A percentile compares a stretch with the other conserved stretches of the same genome.
phyloP scores from a whole-genome alignment of 2,113 vertebrate genomes.

The Loxodonta africana region DNA sequence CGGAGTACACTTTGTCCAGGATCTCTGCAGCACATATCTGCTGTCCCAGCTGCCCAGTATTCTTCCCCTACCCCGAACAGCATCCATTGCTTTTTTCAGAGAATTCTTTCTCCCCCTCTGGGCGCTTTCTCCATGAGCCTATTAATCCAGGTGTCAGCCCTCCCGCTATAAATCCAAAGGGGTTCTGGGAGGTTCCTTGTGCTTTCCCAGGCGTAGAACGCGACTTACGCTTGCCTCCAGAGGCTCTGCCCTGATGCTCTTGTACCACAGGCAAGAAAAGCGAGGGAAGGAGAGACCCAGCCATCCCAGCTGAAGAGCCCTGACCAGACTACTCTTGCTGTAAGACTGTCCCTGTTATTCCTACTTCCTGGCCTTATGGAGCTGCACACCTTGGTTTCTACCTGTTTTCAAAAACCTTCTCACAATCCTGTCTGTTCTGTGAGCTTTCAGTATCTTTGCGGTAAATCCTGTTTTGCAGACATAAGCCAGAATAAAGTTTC shows the following conservation, averaged over 20 bases:
- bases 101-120: background rate
- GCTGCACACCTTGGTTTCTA: background rate
- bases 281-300: background rate
- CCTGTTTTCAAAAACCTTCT: background rate
- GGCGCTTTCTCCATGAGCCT: background rate
- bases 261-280: background rate
- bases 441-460: background rate
- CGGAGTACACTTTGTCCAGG: background rate
- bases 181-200: background rate
- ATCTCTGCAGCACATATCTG: background rate
- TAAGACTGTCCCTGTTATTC: background rate
- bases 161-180: background rate
- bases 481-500: background rate
- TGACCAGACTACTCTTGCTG: fast-evolving
- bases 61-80: background rate
- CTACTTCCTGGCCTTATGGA: background rate
- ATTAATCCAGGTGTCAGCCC: background rate
- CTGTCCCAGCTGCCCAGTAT: background rate
- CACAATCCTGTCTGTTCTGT: background rate
- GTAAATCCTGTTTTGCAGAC: background rate
- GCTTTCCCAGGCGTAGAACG: background rate
- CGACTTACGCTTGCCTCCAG: background rate
- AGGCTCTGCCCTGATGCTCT: background rate
- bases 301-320: too few species aligned
- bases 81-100: too few species aligned